Evolutionary conservation across 2,888 invertebrate genomes (phyloP).

Genomic region (Xanthorhoe designata): DNA sequence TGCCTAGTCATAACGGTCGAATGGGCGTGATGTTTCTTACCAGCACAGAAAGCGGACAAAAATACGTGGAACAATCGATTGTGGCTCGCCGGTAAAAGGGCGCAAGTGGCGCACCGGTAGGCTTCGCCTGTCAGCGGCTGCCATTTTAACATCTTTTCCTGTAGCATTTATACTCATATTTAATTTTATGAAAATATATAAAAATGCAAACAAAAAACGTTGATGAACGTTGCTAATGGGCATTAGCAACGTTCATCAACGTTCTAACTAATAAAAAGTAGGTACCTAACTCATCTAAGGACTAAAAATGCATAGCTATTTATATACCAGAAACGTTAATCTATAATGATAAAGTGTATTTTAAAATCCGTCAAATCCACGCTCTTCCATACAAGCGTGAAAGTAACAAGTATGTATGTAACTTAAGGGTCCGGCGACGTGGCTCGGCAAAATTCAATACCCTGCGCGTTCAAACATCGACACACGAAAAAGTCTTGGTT

Average conservation of each 20-base stretch:
- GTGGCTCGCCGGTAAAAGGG: slow-evolving; percentile 61
- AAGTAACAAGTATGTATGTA: slow-evolving; percentile 8
- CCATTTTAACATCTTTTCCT: slow-evolving; percentile 14
- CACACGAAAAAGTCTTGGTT: too few relatives aligned
- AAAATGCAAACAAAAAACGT: too few relatives aligned
- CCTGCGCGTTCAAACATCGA: too few relatives aligned
- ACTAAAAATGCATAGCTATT: neutral
- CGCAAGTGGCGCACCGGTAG: slow-evolving; percentile 59
- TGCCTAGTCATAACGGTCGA: slow-evolving; percentile 85
- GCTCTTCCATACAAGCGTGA: slow-evolving; percentile 6
- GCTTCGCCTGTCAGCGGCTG: slow-evolving; percentile 10
- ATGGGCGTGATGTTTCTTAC: slow-evolving; percentile 86
- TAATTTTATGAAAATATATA: too few relatives aligned
- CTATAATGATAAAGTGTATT: neutral
- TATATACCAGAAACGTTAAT: neutral
- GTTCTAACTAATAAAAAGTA: too few relatives aligned
- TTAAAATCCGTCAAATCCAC: slow-evolving; percentile 1
- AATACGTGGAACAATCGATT: slow-evolving; percentile 85
- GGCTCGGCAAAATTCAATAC: too few relatives aligned
- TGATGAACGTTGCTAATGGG: too few relatives aligned
- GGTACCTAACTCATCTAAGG: neutral
- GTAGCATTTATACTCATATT: neutral
- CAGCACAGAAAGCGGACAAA: slow-evolving; percentile 82
- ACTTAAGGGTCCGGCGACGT: too few relatives aligned
- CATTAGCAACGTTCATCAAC: too few relatives aligned